phyloP scores from a whole-genome alignment of 2,888 invertebrate species.

The Pogonocherus hispidulus region DNA sequence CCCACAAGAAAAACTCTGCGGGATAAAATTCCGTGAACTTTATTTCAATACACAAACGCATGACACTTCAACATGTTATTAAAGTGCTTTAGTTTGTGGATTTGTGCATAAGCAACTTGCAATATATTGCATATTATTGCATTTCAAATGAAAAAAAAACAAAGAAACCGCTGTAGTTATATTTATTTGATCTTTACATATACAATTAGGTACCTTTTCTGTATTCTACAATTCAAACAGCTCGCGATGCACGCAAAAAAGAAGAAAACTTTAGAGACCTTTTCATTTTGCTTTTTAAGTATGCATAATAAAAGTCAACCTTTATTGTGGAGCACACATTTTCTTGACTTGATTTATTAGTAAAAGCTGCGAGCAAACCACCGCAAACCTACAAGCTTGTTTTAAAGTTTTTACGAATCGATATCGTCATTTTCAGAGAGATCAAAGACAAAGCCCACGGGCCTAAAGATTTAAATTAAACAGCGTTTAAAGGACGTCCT shows the following conservation, averaged over 20 bases:
- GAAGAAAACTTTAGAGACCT: not conserved
- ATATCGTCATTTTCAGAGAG: not conserved
- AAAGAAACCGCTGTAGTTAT: no score
- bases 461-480: constrained; percentile 9
- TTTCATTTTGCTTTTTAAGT: not conserved
- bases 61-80: no score
- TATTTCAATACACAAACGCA: no score
- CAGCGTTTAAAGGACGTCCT: not conserved
- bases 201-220: no score
- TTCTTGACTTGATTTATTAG: not conserved
- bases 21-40: no score
- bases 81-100: no score
- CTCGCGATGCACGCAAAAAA: not conserved
- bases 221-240: no score
- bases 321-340: not conserved
- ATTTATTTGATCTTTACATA: no score
- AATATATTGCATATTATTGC: no score
- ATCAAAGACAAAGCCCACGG: not conserved
- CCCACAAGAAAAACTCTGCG: no score
- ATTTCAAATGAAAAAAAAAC: no score
- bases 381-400: not conserved
- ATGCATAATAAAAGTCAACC: not conserved
- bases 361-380: not conserved
- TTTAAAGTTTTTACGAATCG: not conserved
- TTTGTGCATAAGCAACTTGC: no score